Conservation (phyloP, 2,888 invertebrate genomes). For the Drosophila falleni region DNA sequence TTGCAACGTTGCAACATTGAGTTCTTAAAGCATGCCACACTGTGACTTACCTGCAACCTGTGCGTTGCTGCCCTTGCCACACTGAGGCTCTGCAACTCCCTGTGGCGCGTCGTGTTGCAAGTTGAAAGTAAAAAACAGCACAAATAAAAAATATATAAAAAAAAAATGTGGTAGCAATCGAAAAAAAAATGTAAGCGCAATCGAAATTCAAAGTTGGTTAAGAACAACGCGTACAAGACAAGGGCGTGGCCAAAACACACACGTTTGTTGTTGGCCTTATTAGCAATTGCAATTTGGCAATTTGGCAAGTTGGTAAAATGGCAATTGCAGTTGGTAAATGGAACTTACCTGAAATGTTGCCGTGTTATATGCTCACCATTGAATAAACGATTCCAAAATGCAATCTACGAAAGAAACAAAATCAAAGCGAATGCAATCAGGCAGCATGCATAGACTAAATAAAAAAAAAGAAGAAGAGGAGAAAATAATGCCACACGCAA, state of each 20-base stretch:
- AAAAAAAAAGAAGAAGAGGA: not conserved
- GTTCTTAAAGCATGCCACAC: conserved; percentile 63
- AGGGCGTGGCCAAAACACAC: conserved; percentile 55
- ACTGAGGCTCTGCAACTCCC: conserved; percentile 71
- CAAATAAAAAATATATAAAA: conserved; percentile 8
- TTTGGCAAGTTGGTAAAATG: conserved; percentile 4
- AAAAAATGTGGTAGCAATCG: not conserved
- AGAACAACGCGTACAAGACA: conserved; percentile 63
- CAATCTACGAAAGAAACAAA: conserved; percentile 87
- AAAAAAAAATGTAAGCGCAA: conserved; percentile 19
- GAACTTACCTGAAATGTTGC: conserved; percentile 88
- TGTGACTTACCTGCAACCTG: conserved; percentile 52
- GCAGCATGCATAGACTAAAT: conserved; percentile 54
- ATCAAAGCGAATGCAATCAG: conserved; percentile 35
- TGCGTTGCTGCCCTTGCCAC: conserved; percentile 57
- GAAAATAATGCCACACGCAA: conserved; percentile 7
- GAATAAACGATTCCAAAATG: conserved; percentile 87
- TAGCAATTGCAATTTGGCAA: conserved; percentile 26
- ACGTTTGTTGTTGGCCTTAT: conserved; percentile 53
- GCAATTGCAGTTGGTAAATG: conserved; percentile 5
- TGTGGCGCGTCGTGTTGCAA: conserved; percentile 28
- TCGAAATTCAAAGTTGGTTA: conserved; percentile 53
- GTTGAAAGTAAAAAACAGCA: not conserved
- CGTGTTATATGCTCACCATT: conserved; percentile 85
- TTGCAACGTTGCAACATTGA: not conserved